Conservation (phyloP, 2,113 vertebrate genomes). For the Nothobranchius kuhntae region DNA sequence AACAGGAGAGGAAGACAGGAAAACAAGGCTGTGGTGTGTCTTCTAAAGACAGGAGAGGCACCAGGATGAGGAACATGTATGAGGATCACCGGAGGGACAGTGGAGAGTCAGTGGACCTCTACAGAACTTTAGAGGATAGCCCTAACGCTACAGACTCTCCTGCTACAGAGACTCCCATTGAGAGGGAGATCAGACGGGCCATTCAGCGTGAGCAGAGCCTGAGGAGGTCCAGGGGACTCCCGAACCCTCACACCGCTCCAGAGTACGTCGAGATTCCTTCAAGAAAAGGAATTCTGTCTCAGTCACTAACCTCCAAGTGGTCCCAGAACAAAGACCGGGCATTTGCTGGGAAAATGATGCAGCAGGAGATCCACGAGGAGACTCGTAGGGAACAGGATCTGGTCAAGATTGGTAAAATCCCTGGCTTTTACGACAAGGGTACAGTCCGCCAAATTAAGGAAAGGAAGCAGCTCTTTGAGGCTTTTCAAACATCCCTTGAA, state of each 20-base stretch:
- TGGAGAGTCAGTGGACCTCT: conserved; percentile 67
- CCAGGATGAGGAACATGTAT: conserved; percentile 67
- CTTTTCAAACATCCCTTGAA: conserved; percentile 68
- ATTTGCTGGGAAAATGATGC: conserved; percentile 87
- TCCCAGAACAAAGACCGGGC: conserved; percentile 81
- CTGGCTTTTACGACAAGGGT: conserved; percentile 78
- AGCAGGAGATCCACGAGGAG: conserved; percentile 83
- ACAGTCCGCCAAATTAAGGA: conserved; percentile 80
- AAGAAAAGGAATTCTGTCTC: conserved; percentile 73
- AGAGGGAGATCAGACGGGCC: conserved; percentile 83
- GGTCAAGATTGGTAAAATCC: conserved; percentile 75
- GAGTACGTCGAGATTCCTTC: conserved; percentile 84
- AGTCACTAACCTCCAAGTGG: conserved; percentile 43
- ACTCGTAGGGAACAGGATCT: conserved; percentile 82
- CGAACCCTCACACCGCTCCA: conserved; percentile 14
- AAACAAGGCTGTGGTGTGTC: conserved; percentile 5
- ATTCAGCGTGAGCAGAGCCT: conserved; percentile 88
- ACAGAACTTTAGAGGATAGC: conserved; percentile 49
- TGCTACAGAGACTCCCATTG: conserved; percentile 87
- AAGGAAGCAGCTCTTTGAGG: conserved; percentile 82
- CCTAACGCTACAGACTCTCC: background rate
- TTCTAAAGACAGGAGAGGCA: conserved; percentile 13
- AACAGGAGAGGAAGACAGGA: conserved; percentile 10
- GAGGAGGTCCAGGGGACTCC: conserved; percentile 87
- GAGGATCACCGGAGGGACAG: conserved; percentile 74